phyloP scores from a whole-genome alignment of 2,797 vertebrate genomes.

The Discoglossus pictus region DNA sequence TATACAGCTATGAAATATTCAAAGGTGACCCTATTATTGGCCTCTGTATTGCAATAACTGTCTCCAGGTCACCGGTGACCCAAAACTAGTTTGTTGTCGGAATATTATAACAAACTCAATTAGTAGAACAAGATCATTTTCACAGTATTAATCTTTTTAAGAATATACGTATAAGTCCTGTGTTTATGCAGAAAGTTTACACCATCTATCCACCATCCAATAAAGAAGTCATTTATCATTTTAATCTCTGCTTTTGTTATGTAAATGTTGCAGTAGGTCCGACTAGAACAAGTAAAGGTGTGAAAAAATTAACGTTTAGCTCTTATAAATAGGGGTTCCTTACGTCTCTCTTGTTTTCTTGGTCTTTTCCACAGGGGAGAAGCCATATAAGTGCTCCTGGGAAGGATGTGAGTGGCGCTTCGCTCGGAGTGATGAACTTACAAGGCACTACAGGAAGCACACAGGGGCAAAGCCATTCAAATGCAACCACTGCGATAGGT shows the following conservation, averaged over 20 bases:
- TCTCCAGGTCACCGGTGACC: slow-evolving; percentile 3
- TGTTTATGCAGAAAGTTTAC: no score
- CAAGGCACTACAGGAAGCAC: slow-evolving; percentile 99
- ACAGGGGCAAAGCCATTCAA: slow-evolving; percentile 99
- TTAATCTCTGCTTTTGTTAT: no score
- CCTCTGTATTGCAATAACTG: slow-evolving; percentile 1
- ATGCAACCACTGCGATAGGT: slow-evolving; percentile 99
- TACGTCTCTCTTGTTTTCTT: slow-evolving; percentile 8
- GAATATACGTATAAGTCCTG: no score
- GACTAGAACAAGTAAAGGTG: no score
- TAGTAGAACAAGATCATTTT: no score
- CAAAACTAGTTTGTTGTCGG: neutral
- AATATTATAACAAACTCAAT: neutral
- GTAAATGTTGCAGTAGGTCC: no score
- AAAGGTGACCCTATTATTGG: slow-evolving; percentile 16
- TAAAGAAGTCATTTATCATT: no score
- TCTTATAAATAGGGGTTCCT: no score
- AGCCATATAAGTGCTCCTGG: slow-evolving; percentile 99
- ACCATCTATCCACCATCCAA: no score
- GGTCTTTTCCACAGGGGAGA: slow-evolving; percentile 86
- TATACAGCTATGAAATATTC: slow-evolving; percentile 13
- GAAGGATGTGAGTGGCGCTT: slow-evolving; percentile 99
- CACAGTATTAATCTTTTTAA: no score
- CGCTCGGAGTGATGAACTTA: slow-evolving; percentile 97
- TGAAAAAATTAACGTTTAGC: no score